Conservation (phyloP, 1,140 invertebrate genomes). For the Nylanderia fulva region DNA sequence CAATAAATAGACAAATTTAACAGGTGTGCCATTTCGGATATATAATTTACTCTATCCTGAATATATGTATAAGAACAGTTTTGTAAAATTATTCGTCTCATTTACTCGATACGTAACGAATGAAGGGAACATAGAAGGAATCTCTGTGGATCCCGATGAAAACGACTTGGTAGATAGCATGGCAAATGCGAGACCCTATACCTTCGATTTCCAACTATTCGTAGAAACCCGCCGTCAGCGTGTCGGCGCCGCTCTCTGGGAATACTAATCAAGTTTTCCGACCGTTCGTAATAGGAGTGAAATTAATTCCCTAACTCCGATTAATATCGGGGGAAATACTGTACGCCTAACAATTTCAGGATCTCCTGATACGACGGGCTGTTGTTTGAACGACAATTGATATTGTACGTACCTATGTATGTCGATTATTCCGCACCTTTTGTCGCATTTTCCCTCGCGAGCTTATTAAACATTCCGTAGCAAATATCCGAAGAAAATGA, state of each 20-base stretch:
- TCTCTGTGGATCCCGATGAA: constrained; percentile 31
- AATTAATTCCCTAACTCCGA: constrained; percentile 78
- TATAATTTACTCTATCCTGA: not conserved
- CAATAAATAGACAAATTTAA: constrained; percentile 7
- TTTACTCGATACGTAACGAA: constrained; percentile 58
- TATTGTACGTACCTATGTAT: constrained; percentile 21
- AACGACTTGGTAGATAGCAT: constrained; percentile 49
- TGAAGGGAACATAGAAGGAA: constrained; percentile 38
- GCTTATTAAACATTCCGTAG: not conserved
- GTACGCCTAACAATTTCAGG: constrained; percentile 68
- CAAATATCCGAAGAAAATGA: not conserved
- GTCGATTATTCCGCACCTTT: not conserved
- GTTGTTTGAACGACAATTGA: constrained; percentile 52
- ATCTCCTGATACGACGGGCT: constrained; percentile 40
- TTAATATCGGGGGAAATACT: constrained; percentile 73
- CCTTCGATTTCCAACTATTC: constrained; percentile 71
- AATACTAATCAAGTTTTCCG: constrained; percentile 77
- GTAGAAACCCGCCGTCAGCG: constrained; percentile 72
- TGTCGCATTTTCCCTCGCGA: not conserved
- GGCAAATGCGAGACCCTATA: constrained; percentile 53
- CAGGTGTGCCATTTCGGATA: not conserved
- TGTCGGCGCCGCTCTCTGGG: constrained; percentile 63
- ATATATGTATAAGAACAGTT: constrained; percentile 34
- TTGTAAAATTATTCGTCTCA: constrained; percentile 58
- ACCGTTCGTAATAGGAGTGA: constrained; percentile 65